Percentiles rank a stretch among this genome's conserved stretches.
phyloP scores from a whole-genome alignment of 2,888 invertebrate genomes.

The Eutolmus rufibarbis region DNA sequence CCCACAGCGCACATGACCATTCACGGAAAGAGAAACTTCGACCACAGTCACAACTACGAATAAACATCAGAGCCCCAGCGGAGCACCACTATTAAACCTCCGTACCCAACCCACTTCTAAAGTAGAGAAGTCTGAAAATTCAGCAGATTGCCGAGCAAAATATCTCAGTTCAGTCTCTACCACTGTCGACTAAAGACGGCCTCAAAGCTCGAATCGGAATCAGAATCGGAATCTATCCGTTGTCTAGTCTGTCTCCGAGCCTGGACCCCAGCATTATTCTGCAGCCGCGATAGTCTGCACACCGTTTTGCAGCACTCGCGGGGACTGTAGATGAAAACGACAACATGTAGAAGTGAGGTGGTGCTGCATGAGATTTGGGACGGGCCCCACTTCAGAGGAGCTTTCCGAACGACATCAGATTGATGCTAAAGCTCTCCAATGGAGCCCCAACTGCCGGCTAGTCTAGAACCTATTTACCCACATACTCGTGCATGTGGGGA shows the following conservation, averaged over 20 bases:
- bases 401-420: neutral
- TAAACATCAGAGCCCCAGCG: neutral
- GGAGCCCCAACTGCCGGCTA: neutral
- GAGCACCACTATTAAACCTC: neutral
- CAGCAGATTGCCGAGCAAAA: neutral
- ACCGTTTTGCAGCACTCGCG: neutral
- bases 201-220: neutral
- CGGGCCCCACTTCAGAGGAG: neutral
- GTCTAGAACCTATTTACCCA: neutral
- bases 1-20: slow-evolving; percentile 45
- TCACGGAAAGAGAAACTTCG: slow-evolving; percentile 51
- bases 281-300: neutral
- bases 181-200: neutral
- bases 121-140: neutral
- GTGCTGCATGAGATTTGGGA: neutral
- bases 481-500: neutral
- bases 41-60: neutral
- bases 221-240: neutral
- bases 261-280: neutral
- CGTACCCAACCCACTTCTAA: neutral
- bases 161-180: neutral
- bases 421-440: neutral
- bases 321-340: neutral
- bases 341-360: neutral
- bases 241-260: neutral